These are phyloP conservation scores for Peromyscus leucopus DNA, from an alignment of 2,113 vertebrate species.

Conservation along the genomic window DNA sequence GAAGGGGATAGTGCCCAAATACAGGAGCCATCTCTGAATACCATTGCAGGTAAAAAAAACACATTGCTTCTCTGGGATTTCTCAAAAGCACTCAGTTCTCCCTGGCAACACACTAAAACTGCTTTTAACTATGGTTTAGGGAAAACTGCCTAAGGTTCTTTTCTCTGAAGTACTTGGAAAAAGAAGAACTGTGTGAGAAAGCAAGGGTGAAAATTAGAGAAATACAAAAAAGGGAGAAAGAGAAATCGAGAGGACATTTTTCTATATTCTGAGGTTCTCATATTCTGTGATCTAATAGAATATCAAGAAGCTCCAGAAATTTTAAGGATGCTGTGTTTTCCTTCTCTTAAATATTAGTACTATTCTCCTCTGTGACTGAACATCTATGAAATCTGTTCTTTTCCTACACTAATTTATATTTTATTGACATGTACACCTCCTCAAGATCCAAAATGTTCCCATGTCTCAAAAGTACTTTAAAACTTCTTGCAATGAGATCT, in stretches of 20 bases:
- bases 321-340: background rate
- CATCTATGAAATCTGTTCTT: background rate
- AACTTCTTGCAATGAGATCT: background rate
- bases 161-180: background rate
- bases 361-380: background rate
- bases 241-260: background rate
- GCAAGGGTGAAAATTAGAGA: background rate
- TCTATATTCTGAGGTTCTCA: conserved; percentile 10
- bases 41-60: background rate
- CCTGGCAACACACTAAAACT: background rate
- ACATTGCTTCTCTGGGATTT: background rate
- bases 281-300: background rate
- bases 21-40: background rate
- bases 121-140: background rate
- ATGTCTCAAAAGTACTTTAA: conserved; percentile 27
- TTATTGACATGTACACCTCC: background rate
- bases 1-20: background rate
- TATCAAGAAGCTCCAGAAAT: background rate
- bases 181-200: background rate
- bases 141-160: background rate
- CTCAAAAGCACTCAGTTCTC: background rate
- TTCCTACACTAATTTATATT: conserved; percentile 3
- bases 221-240: background rate
- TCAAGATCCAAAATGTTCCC: conserved; percentile 20
- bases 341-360: conserved; percentile 4